phyloP scores from a whole-genome alignment of 1,140 invertebrate species.

The Agrilus planipennis region DNA sequence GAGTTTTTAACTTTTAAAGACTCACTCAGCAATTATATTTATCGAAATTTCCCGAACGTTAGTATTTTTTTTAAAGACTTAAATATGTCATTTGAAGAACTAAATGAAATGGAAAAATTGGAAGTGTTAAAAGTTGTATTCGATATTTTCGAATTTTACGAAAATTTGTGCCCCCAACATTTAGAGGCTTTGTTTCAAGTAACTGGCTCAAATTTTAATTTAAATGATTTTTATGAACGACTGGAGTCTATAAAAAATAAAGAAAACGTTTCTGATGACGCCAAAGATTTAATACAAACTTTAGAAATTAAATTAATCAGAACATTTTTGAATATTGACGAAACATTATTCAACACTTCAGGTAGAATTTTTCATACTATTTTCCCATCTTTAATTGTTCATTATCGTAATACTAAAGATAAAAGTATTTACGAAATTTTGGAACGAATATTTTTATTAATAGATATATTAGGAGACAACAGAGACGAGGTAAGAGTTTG shows the following conservation, averaged over 20 bases:
- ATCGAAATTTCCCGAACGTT: slow-evolving; percentile 41
- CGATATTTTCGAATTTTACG: slow-evolving; percentile 42
- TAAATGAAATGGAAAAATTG: neutral
- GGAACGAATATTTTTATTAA: slow-evolving; percentile 1
- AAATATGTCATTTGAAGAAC: slow-evolving; percentile 24
- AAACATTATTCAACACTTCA: no score
- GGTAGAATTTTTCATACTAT: no score
- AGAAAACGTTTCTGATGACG: no score
- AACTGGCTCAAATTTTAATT: no score
- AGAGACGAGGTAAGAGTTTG: no score
- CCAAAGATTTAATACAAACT: no score
- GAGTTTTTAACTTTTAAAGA: slow-evolving; percentile 33
- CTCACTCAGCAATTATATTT: slow-evolving; percentile 36
- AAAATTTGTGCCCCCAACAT: slow-evolving; percentile 40
- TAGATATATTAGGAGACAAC: no score
- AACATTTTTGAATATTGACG: no score
- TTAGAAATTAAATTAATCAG: no score
- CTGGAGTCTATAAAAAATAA: slow-evolving; percentile 30
- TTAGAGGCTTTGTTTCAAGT: slow-evolving; percentile 36
- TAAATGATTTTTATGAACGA: slow-evolving; percentile 38
- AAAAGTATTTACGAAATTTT: slow-evolving; percentile 10
- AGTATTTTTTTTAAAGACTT: slow-evolving; percentile 38
- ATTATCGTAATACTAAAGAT: neutral
- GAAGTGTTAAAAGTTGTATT: slow-evolving; percentile 37
- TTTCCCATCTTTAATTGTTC: no score